Percentiles rank a stretch among this genome's conserved stretches.
Evolutionary conservation across 2,888 invertebrate genomes (phyloP).

Genomic region (Chrysolina oricalcia): DNA sequence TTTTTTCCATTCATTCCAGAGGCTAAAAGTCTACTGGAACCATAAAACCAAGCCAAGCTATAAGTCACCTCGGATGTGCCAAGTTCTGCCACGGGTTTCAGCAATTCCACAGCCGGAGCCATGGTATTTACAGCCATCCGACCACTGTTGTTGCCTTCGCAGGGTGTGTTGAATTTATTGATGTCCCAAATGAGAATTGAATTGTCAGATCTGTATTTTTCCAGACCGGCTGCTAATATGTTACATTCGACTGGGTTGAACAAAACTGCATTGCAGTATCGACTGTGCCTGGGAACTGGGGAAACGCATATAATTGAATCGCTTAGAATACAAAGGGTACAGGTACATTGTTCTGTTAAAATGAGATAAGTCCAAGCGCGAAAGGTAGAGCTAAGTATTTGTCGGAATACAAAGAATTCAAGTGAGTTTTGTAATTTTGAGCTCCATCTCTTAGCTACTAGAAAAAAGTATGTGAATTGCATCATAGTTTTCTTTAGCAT

Average conservation of each 20-base stretch:
- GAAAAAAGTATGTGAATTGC: too few relatives aligned
- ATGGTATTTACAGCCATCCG: conserved; percentile 65
- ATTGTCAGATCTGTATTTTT: conserved; percentile 91
- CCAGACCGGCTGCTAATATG: conserved; percentile 89
- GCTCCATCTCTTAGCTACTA: too few relatives aligned
- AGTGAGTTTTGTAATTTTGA: too few relatives aligned
- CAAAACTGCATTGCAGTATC: conserved; percentile 89
- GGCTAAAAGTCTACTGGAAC: conserved; percentile 83
- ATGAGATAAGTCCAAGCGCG: too few relatives aligned
- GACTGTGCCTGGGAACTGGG: conserved; percentile 86
- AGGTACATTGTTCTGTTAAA: too few relatives aligned
- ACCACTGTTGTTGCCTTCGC: conserved; percentile 59
- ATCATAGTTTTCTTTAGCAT: too few relatives aligned
- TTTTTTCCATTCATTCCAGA: conserved; percentile 94
- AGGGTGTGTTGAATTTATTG: conserved; percentile 70
- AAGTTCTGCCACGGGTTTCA: conserved; percentile 82
- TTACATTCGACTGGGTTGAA: conserved; percentile 91
- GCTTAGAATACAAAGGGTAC: too few relatives aligned
- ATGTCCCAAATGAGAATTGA: conserved; percentile 94
- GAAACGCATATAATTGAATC: neutral
- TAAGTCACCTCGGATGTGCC: conserved; percentile 89
- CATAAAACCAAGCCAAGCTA: conserved; percentile 88
- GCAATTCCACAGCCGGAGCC: conserved; percentile 72
- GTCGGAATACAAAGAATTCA: too few relatives aligned
- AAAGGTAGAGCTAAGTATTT: too few relatives aligned